phyloP scores from a whole-genome alignment of 1,140 invertebrate species.

The Coenobita brevimanus region DNA sequence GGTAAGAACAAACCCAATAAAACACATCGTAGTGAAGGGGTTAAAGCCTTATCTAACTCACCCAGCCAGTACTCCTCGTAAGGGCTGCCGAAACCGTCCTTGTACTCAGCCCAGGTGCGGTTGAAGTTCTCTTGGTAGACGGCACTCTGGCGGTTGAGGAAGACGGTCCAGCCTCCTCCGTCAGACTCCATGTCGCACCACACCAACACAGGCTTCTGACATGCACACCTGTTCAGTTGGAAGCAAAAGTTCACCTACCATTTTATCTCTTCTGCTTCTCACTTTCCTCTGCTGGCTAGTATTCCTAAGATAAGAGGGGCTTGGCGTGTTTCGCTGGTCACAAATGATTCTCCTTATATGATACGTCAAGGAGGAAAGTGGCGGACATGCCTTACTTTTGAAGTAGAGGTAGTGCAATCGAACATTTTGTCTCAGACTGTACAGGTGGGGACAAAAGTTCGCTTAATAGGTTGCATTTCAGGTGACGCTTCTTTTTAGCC shows the following conservation, averaged over 20 bases:
- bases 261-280: no score
- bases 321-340: no score
- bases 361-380: not conserved
- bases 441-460: not conserved
- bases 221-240: conserved; percentile 16
- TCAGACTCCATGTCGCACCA: conserved; percentile 73
- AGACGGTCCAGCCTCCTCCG: conserved; percentile 74
- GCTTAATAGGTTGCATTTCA: not conserved
- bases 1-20: not conserved
- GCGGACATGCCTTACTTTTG: no score
- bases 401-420: not conserved
- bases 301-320: no score
- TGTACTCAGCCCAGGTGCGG: conserved; percentile 80
- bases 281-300: no score
- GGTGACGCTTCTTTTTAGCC: not conserved
- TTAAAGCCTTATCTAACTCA: not conserved
- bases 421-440: no score
- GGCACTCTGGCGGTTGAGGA: conserved; percentile 71
- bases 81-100: conserved; percentile 79
- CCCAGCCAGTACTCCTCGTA: conserved; percentile 79
- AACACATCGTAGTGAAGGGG: not conserved
- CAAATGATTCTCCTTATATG: not conserved
- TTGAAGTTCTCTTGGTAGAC: conserved; percentile 76
- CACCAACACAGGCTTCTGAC: conserved; percentile 55
- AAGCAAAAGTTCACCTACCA: not conserved